Percentiles rank a stretch among this genome's conserved stretches.
These are phyloP conservation scores for Perca fluviatilis DNA, from an alignment of 2,113 vertebrate genomes.

Conservation along the genomic window DNA sequence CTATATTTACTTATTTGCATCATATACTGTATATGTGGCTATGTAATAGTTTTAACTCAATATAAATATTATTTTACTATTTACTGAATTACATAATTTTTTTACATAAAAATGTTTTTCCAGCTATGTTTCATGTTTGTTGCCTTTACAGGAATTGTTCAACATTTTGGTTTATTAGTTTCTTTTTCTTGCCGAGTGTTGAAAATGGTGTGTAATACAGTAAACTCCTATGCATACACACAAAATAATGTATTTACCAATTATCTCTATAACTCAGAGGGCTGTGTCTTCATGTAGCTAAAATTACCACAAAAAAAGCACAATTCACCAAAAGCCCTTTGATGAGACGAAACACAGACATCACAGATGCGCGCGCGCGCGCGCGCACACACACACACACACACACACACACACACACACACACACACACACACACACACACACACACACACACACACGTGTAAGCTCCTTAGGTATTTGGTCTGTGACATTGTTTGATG, in stretches of 20 bases:
- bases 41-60: too few species aligned
- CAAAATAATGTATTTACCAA: neutral
- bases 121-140: too few species aligned
- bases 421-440: conserved; percentile 1
- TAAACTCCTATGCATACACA: neutral
- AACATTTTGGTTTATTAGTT: neutral
- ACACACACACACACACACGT: neutral
- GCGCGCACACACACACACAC: too few species aligned
- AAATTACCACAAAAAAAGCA: neutral
- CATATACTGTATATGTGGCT: too few species aligned
- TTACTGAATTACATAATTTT: too few species aligned
- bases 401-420: neutral
- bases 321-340: neutral
- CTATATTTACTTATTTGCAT: neutral
- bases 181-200: neutral
- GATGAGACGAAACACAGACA: neutral
- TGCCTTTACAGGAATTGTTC: neutral
- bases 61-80: too few species aligned
- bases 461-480: conserved; percentile 34
- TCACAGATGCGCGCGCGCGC: too few species aligned
- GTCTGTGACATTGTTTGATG: conserved; percentile 39
- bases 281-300: neutral
- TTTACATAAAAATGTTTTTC: too few species aligned
- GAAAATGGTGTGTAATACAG: neutral
- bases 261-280: neutral